Conservation (phyloP, 2,888 invertebrate genomes). For the Coelinius sp. region DNA sequence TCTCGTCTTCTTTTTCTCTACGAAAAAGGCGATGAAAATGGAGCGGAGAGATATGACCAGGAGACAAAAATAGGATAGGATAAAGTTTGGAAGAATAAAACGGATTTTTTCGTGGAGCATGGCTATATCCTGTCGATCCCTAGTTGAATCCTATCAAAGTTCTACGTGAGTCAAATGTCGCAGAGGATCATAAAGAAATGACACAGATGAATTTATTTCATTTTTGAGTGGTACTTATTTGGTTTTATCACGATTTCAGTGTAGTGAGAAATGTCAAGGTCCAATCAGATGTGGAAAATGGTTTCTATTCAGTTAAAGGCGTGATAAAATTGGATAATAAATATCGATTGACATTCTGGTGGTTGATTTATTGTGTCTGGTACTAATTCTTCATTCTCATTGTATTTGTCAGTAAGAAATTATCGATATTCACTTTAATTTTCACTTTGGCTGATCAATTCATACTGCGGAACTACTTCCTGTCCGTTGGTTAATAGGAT, state of each 20-base stretch:
- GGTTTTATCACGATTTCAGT: not conserved
- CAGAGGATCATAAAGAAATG: not conserved
- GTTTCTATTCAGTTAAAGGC: too few relatives aligned
- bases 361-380: too few relatives aligned
- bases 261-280: too few relatives aligned
- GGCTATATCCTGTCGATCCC: not conserved
- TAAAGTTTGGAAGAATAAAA: not conserved
- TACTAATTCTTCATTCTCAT: too few relatives aligned
- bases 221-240: not conserved
- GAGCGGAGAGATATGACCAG: not conserved
- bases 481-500: constrained; percentile 55
- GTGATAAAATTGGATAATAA: too few relatives aligned
- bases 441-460: constrained; percentile 41
- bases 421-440: not conserved
- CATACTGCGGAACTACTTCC: constrained; percentile 61
- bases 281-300: too few relatives aligned
- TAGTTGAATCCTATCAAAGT: not conserved
- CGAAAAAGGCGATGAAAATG: not conserved
- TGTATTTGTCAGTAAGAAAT: not conserved
- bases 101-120: not conserved
- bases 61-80: not conserved
- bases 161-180: not conserved
- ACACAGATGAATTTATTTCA: not conserved
- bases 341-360: too few relatives aligned
- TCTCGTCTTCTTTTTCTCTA: not conserved